Base-by-base conservation (phyloP, 1,140 invertebrate genomes). In the Mylabris phalerata region DNA sequence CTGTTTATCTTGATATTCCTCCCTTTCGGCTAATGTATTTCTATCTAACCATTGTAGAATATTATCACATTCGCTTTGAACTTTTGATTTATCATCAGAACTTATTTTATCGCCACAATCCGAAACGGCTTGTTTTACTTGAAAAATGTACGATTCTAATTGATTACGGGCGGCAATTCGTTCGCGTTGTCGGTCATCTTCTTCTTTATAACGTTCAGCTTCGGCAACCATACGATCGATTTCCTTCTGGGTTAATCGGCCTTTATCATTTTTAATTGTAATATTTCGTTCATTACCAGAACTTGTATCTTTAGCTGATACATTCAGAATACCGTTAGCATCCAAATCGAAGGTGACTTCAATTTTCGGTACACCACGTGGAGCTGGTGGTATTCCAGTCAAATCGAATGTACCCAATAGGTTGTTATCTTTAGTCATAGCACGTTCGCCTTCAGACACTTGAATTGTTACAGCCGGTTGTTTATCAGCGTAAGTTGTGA, bases 241-340 rank as follows among this genome's bases (percentile, higher is more conserved):
- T 55, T 90, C 88, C 13, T 88, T 85, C 66, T 91, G 89, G 9
- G 79, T 82, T 1, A 90, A 74, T 47, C 89, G 78, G 19, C 88
- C 87, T 67, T 90, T 90, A 70, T 92, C 89, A 67, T 92, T 92
- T 13, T 85, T 89, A 54, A 92, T 90, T 4, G 85, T 89, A 62
- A 92, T 90, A 65, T 90, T 87, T 32, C 54, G 48, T 24, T 57
- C 59, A 46, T 65, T 62, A 1, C 78, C 78, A 0, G 77, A 78
- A 3, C 76, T 79, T 52, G 70, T 77, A 38, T 77, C 79, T 43
- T 78, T 70, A 0, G 78, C 79, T 0, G 80, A 78, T 3, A 84
- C 82, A 49, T 82, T 82, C 42, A 88, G 71, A 40, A 88, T 85
- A 24, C 85, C 85, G 62, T 86, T 87, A 0, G 83, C 84, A 63